phyloP scores from a whole-genome alignment of 2,888 invertebrate species.

The Seladonia tumulorum region DNA sequence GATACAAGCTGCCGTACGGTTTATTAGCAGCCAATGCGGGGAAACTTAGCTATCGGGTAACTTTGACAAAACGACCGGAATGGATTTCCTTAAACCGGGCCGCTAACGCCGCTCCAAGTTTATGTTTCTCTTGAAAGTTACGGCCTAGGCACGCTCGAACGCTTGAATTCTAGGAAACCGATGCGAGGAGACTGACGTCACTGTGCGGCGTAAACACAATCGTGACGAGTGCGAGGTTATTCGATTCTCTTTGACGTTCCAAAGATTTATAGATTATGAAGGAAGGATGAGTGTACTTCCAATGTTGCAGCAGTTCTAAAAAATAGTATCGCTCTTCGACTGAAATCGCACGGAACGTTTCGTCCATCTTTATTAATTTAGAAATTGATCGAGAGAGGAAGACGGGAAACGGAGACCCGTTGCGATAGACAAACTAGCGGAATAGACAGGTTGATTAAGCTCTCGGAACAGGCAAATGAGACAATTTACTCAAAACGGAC shows the following conservation, averaged over 20 bases:
- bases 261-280: background rate
- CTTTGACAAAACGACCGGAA: slow-evolving; percentile 10
- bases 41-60: slow-evolving; percentile 15
- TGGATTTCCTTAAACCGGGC: slow-evolving; percentile 20
- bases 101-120: slow-evolving; percentile 1
- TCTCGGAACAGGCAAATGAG: background rate
- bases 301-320: too few relatives aligned
- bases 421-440: background rate
- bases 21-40: slow-evolving; percentile 13
- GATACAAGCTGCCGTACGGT: background rate
- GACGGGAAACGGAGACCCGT: background rate
- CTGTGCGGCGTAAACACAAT: background rate
- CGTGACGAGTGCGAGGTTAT: background rate
- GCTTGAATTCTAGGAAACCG: background rate
- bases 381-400: background rate
- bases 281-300: too few relatives aligned
- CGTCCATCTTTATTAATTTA: background rate
- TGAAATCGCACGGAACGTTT: too few relatives aligned
- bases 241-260: background rate
- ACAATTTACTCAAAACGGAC: background rate
- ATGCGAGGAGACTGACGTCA: background rate
- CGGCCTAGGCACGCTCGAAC: background rate
- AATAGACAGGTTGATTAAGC: background rate
- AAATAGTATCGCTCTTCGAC: too few relatives aligned
- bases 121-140: slow-evolving; percentile 8